Conservation (phyloP, 2,113 vertebrate genomes). For the Anseranas semipalmata region DNA sequence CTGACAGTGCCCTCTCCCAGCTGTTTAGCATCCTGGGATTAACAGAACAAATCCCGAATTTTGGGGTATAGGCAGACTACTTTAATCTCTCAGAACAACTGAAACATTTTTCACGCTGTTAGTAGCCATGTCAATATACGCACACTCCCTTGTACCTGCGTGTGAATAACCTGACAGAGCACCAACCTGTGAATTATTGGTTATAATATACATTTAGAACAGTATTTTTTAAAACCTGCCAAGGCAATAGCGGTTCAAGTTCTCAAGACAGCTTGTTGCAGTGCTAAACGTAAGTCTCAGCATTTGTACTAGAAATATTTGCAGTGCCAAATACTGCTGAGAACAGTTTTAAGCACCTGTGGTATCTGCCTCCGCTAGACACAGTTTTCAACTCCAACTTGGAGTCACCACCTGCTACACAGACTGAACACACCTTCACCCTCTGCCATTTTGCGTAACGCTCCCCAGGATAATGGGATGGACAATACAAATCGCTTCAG, state of each 20-base stretch:
- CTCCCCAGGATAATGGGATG: not conserved
- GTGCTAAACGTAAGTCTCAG: not conserved
- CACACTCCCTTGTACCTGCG: not conserved
- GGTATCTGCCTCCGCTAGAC: not conserved
- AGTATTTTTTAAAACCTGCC: not conserved
- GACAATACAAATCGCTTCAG: not conserved
- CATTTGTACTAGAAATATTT: not conserved
- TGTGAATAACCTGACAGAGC: not conserved
- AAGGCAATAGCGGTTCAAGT: not conserved
- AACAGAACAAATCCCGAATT: not conserved
- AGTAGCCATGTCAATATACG: not conserved
- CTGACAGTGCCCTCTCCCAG: not conserved
- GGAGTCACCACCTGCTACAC: not conserved
- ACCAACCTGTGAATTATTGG: not conserved
- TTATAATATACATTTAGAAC: not conserved
- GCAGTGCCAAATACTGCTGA: not conserved
- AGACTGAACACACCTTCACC: not conserved
- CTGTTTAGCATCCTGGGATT: not conserved
- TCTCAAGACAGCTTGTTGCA: not conserved
- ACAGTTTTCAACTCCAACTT: not conserved
- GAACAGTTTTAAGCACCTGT: not conserved
- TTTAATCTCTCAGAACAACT: not conserved
- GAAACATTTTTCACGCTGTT: not conserved
- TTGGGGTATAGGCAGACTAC: not conserved
- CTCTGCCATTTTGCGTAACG: not conserved